Percentiles rank a stretch among this genome's conserved stretches.
These are phyloP conservation scores for Mormoops blainvillei DNA, from an alignment of 2,113 vertebrate species.

Conservation along the genomic window DNA sequence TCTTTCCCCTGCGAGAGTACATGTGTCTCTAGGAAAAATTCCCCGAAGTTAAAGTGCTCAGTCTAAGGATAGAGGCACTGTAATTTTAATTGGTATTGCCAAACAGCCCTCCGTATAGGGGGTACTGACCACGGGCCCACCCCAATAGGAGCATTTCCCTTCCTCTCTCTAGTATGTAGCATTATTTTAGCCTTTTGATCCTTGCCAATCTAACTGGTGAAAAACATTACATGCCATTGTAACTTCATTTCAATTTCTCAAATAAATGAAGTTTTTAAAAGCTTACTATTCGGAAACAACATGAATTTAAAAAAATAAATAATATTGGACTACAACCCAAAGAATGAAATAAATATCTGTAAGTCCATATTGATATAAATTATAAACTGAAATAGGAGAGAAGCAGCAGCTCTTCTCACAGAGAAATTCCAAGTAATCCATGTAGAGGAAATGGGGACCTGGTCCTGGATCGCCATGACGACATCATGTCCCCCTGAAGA, in stretches of 20 bases:
- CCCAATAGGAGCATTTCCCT: not conserved
- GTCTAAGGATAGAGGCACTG: not conserved
- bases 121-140: not conserved
- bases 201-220: not conserved
- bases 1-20: not conserved
- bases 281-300: not conserved
- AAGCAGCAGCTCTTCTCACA: not conserved
- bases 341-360: not conserved
- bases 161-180: not conserved
- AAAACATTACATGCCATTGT: not conserved
- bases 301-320: not conserved
- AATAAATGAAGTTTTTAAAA: not conserved
- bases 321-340: not conserved
- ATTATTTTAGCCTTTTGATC: not conserved
- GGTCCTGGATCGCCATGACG: not conserved
- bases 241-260: not conserved
- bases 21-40: not conserved
- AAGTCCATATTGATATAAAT: not conserved
- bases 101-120: not conserved
- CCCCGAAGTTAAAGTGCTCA: not conserved
- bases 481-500: rapidly evolving
- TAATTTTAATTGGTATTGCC: not conserved
- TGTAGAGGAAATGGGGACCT: not conserved
- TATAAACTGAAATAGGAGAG: not conserved
- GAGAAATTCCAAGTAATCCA: not conserved